Evolutionary conservation across 2,888 invertebrate genomes (phyloP).

Genomic region (Quadroppia sp.): DNA sequence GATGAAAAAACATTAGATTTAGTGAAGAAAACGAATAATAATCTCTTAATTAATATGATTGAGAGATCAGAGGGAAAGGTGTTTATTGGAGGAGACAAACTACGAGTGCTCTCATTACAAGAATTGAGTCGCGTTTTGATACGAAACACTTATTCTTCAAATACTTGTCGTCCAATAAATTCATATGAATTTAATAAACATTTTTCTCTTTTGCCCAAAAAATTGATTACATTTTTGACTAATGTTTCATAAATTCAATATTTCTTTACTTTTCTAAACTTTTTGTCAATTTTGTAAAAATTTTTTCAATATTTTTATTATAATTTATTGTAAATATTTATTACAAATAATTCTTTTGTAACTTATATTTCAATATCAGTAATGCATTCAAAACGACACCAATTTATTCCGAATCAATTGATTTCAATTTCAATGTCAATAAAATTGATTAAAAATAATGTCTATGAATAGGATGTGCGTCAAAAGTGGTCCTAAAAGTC

Average conservation of each 20-base stretch:
- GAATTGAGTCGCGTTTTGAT: background rate
- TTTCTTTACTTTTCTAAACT: background rate
- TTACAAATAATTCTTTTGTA: too few relatives aligned
- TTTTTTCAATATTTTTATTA: too few relatives aligned
- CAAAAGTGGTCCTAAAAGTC: too few relatives aligned
- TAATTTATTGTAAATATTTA: too few relatives aligned
- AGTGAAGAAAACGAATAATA: background rate
- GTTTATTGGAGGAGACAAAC: background rate
- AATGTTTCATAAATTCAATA: background rate
- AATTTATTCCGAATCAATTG: too few relatives aligned
- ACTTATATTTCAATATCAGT: too few relatives aligned
- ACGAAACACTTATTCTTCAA: background rate
- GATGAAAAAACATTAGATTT: background rate
- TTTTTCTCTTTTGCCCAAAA: background rate
- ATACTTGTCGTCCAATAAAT: slow-evolving; percentile 7
- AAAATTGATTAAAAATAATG: too few relatives aligned
- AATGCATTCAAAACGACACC: too few relatives aligned
- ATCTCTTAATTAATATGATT: background rate
- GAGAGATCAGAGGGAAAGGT: background rate
- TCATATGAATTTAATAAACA: background rate
- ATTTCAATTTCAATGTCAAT: too few relatives aligned
- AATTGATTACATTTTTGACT: background rate
- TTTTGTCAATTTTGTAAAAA: too few relatives aligned
- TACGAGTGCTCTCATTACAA: background rate
- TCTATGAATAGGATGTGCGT: too few relatives aligned